A percentile compares a stretch with the other conserved stretches of the same genome.
Evolutionary conservation across 2,888 invertebrate genomes (phyloP).

Genomic region (Germaria angustata): DNA sequence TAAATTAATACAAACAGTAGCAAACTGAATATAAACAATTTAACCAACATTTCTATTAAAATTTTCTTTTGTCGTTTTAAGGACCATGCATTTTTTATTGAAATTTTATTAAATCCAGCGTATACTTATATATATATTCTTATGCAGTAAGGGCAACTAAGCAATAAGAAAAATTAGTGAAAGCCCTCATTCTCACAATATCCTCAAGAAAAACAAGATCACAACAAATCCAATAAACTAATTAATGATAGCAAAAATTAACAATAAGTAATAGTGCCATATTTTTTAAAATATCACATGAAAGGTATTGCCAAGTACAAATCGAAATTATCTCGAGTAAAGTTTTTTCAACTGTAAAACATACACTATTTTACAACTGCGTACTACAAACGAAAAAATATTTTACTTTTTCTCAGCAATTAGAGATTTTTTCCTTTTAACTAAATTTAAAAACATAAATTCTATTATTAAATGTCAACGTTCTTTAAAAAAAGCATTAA

Average conservation of each 20-base stretch:
- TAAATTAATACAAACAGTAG: constrained; percentile 75
- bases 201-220: constrained; percentile 44
- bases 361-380: constrained; percentile 34
- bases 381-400: constrained; percentile 42
- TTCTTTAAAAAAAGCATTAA: constrained; percentile 1
- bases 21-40: constrained; percentile 72
- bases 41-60: constrained; percentile 72
- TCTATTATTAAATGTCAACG: constrained; percentile 18
- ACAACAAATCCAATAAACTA: constrained; percentile 51
- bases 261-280: constrained; percentile 20
- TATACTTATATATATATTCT: too few species aligned
- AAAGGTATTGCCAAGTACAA: not conserved
- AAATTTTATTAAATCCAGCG: too few species aligned
- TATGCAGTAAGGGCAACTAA: not conserved
- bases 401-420: constrained; percentile 58
- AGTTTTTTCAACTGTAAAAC: constrained; percentile 20
- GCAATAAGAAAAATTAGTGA: constrained; percentile 29
- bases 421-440: constrained; percentile 52
- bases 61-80: not conserved
- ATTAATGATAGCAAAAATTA: not conserved
- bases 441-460: constrained; percentile 41
- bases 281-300: not conserved
- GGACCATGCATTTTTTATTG: constrained; percentile 40
- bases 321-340: not conserved
- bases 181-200: not conserved